These are phyloP conservation scores for Halcyon leucocephala DNA, from an alignment of 2,797 vertebrate species.

Conservation along the genomic window DNA sequence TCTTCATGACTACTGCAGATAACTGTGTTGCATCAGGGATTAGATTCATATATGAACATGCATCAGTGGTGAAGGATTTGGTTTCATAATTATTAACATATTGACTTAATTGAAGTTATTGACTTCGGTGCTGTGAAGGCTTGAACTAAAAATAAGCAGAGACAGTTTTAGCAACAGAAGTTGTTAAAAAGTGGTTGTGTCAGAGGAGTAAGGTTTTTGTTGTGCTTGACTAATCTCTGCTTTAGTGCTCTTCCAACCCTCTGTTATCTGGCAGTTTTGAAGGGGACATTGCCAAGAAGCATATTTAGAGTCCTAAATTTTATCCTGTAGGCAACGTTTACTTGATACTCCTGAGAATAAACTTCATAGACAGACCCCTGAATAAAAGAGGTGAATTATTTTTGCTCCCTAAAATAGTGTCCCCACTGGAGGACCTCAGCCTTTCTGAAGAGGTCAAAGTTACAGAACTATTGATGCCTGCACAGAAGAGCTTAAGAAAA, in stretches of 20 bases:
- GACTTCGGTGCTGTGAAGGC: not conserved
- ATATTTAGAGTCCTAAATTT: conserved; percentile 12
- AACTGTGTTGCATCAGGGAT: not conserved
- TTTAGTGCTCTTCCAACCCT: conserved; percentile 6
- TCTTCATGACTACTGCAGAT: not conserved
- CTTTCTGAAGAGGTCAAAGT: not conserved
- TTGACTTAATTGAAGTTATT: not conserved
- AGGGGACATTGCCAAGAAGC: conserved; percentile 1
- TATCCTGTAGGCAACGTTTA: not conserved
- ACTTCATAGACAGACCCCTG: not conserved
- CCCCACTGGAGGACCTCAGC: not conserved
- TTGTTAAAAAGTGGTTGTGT: not conserved
- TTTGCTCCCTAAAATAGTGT: not conserved
- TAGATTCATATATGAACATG: not conserved
- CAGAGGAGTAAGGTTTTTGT: not conserved
- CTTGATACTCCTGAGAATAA: not conserved
- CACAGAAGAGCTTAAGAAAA: not conserved
- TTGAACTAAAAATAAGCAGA: conserved; percentile 11
- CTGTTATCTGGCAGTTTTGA: not conserved
- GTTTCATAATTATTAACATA: not conserved
- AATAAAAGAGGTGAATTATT: conserved; percentile 11
- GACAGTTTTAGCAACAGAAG: not conserved
- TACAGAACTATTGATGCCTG: not conserved
- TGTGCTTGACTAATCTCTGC: not conserved
- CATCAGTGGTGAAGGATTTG: not conserved